Evolutionary conservation across 2,888 invertebrate genomes (phyloP).

Genomic region (Drosophila parthenogenetica): DNA sequence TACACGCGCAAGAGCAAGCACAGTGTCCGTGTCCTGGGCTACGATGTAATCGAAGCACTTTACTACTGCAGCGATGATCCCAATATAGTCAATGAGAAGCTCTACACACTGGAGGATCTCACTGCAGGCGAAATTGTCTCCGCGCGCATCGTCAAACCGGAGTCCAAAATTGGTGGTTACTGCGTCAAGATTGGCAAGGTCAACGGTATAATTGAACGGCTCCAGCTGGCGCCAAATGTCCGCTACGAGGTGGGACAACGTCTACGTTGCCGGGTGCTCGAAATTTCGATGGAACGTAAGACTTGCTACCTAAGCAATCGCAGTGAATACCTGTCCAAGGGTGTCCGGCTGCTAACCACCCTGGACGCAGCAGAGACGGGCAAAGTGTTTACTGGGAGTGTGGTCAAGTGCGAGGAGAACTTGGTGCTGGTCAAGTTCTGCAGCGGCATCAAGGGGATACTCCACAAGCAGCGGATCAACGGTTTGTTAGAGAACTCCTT

Average conservation of each 20-base stretch:
- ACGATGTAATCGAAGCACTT: conserved; percentile 88
- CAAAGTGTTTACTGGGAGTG: conserved; percentile 82
- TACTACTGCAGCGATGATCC: conserved; percentile 90
- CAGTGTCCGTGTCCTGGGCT: conserved; percentile 88
- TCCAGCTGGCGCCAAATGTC: conserved; percentile 86
- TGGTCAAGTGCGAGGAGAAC: conserved; percentile 78
- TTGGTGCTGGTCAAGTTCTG: conserved; percentile 84
- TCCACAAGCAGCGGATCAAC: conserved; percentile 75
- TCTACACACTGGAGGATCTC: conserved; percentile 86
- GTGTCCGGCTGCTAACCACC: conserved; percentile 86
- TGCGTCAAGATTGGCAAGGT: conserved; percentile 86
- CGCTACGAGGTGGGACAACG: conserved; percentile 87
- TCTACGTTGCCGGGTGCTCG: conserved; percentile 88
- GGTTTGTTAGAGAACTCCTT: conserved; percentile 65
- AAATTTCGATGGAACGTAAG: conserved; percentile 85
- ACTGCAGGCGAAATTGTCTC: conserved; percentile 86
- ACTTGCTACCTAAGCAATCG: conserved; percentile 88
- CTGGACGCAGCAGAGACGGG: conserved; percentile 86
- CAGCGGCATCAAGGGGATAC: conserved; percentile 83
- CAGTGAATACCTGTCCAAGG: conserved; percentile 87
- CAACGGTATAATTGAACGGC: conserved; percentile 87
- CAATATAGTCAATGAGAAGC: conserved; percentile 86
- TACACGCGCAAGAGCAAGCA: conserved; percentile 84
- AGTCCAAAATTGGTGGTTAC: conserved; percentile 86
- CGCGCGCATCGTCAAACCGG: conserved; percentile 85